Base-by-base conservation (phyloP, 2,797 vertebrate species). In the Rousettus madagascariensis region DNA sequence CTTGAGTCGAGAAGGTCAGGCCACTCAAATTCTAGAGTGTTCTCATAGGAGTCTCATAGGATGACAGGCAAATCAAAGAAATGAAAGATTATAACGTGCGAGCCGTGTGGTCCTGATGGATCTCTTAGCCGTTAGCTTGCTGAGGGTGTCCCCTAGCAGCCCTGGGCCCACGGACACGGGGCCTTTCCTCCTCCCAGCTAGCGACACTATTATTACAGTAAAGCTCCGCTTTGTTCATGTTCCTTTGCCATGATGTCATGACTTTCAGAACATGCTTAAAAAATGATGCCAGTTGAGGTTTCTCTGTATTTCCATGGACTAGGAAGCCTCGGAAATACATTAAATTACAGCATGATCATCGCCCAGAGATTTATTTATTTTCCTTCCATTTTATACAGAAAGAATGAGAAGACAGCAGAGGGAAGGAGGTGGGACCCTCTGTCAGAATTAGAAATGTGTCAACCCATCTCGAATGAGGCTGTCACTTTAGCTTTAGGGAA, bases 401-500 rank as follows among this genome's bases (percentile, higher is more conserved):
- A 87, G 93, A 97, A 96, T 92, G 89, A 97, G 91, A 94, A 95
- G 63, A 93, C 95, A 91, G 15, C 9, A 66, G 41, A 97, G 75
- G 61, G 72, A 97, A 91, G 71, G 86, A 97, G 38, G 20, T 51
- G 13, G 33, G 89, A 51, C 72, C 0, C 10, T 95, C 55, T 74
- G 71, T 92, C 71, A 96, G 59, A 97, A 97, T 96, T 91, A 97
- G 77, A 96, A 95, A 95, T 38, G 53, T 96, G 95, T 95, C 86
- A 96, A 93, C 57, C 30, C 5, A 90, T 90, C 96, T 98, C 90
- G 97, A 97, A 84, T 90, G 87, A 96, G 88, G 22, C 38, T 96
- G 87, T 84, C 51, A 74, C 90, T 97, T 97, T 95, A 22, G 24
- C 61, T 96, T 94, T 96, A 96, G 96, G 94, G 90, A 94, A 97